Evolutionary conservation across 2,113 vertebrate species (phyloP).

Genomic region (Ariopsis seemanni): DNA sequence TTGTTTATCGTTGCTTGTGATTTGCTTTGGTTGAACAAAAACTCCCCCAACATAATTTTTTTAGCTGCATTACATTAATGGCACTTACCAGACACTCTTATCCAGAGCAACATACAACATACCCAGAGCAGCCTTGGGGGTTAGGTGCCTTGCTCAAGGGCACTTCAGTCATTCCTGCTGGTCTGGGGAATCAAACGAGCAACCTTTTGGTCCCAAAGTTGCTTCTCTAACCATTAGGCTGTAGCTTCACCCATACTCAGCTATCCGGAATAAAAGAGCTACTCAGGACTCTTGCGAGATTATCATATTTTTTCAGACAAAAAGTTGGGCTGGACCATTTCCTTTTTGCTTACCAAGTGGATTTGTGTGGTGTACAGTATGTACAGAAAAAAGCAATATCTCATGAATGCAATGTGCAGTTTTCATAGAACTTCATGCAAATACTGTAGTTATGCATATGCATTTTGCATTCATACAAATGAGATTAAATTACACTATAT

Average conservation of each 20-base stretch:
- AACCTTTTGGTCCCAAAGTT: too few species aligned
- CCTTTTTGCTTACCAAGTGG: background rate
- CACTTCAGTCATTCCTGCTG: too few species aligned
- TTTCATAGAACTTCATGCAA: background rate
- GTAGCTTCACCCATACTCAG: background rate
- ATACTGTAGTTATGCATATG: background rate
- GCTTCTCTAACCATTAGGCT: background rate
- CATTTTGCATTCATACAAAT: background rate
- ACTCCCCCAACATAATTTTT: too few species aligned
- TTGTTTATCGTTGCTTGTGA: background rate
- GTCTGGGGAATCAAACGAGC: too few species aligned
- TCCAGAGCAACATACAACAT: too few species aligned
- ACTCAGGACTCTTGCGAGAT: background rate
- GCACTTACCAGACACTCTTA: too few species aligned
- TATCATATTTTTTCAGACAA: background rate
- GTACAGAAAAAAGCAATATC: background rate
- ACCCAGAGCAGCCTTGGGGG: too few species aligned
- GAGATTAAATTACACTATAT: background rate
- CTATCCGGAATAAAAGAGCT: background rate
- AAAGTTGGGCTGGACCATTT: background rate
- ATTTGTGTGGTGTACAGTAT: background rate
- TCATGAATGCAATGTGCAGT: background rate
- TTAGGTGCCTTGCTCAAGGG: too few species aligned
- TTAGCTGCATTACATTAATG: too few species aligned
- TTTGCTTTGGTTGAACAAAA: background rate